phyloP scores from a whole-genome alignment of 2,113 vertebrate genomes.

The Prochilodus magdalenae region DNA sequence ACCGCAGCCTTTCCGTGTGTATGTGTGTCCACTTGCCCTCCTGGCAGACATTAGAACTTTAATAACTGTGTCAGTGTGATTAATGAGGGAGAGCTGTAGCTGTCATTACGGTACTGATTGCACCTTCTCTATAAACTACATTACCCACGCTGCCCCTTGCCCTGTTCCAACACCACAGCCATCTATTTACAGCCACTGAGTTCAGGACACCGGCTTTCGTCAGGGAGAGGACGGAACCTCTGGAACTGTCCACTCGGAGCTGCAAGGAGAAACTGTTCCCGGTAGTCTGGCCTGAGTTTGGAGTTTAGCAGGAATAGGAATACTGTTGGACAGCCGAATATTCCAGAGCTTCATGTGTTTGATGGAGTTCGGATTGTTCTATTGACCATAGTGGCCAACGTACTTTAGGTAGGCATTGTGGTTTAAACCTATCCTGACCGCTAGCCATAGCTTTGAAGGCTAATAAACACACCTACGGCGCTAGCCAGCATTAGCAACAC shows the following conservation, averaged over 20 bases:
- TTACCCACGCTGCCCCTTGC: slow-evolving; percentile 30
- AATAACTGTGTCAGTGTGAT: slow-evolving; percentile 53
- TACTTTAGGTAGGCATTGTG: too few species aligned
- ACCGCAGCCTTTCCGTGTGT: slow-evolving; percentile 3
- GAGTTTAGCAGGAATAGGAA: too few species aligned
- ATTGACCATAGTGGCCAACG: too few species aligned
- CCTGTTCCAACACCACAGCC: slow-evolving; percentile 13
- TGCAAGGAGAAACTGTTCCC: background rate
- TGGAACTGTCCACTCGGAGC: background rate
- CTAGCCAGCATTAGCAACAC: too few species aligned
- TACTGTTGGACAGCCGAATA: too few species aligned
- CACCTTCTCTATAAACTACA: slow-evolving; percentile 34
- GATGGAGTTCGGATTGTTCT: too few species aligned
- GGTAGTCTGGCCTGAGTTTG: too few species aligned
- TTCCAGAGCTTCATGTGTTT: too few species aligned
- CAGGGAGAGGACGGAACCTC: background rate
- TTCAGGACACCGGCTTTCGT: background rate
- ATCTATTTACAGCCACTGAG: slow-evolving; percentile 3
- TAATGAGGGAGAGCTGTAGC: slow-evolving; percentile 45
- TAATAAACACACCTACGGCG: too few species aligned
- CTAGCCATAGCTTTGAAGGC: too few species aligned
- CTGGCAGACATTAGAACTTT: slow-evolving; percentile 51
- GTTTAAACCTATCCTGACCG: too few species aligned
- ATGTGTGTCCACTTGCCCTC: slow-evolving; percentile 34
- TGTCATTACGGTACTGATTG: slow-evolving; percentile 33